phyloP scores from a whole-genome alignment of 2,888 invertebrate species.

The Leptinotarsa rubiginosa region DNA sequence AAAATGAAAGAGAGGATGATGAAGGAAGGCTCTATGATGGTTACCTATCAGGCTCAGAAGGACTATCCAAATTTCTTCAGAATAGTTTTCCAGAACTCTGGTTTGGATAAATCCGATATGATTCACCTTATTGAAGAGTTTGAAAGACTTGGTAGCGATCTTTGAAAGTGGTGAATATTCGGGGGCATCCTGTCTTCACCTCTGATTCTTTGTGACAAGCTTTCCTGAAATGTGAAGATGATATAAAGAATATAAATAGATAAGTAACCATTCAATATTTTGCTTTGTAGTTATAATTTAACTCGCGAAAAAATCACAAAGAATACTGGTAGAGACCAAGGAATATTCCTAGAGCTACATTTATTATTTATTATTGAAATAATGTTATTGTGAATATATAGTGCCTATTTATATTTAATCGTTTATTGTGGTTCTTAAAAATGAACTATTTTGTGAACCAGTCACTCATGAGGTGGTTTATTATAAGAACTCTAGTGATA shows the following conservation, averaged over 20 bases:
- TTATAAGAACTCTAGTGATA: constrained; percentile 3
- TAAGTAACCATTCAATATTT: too few species aligned
- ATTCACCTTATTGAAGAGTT: constrained; percentile 89
- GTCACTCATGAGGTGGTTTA: constrained; percentile 1
- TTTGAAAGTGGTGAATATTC: constrained; percentile 37
- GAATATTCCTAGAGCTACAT: background rate
- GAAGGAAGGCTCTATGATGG: constrained; percentile 93
- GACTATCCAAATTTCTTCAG: constrained; percentile 94
- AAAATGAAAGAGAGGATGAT: constrained; percentile 96
- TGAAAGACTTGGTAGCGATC: constrained; percentile 77
- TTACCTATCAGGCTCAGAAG: constrained; percentile 93
- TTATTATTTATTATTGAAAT: background rate
- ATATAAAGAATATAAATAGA: too few species aligned
- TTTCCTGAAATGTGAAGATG: too few species aligned
- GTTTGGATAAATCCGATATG: constrained; percentile 85
- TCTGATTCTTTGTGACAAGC: background rate
- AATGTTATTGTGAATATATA: background rate
- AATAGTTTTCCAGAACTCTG: constrained; percentile 92
- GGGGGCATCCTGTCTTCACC: background rate
- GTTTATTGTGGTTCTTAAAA: background rate
- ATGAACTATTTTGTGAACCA: background rate
- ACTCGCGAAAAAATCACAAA: too few species aligned
- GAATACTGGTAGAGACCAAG: background rate
- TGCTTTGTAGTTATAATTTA: too few species aligned
- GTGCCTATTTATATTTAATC: background rate